These are phyloP conservation scores for Trimorus sp. DNA, from an alignment of 2,888 invertebrate species.

Conservation along the genomic window DNA sequence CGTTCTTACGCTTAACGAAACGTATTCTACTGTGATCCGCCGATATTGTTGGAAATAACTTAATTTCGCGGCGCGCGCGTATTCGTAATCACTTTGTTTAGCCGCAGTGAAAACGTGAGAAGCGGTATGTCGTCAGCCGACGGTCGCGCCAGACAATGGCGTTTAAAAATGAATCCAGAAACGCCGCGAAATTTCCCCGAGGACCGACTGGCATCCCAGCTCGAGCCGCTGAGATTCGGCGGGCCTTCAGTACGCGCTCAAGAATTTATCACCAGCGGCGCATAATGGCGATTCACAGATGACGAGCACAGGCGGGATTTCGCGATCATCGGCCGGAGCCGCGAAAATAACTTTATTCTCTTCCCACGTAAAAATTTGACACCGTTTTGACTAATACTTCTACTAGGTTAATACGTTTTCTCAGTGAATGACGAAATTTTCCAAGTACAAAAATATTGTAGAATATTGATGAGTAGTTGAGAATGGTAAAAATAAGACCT, in stretches of 20 bases:
- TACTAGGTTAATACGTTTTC: too few species aligned
- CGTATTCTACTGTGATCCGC: neutral
- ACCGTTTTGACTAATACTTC: too few species aligned
- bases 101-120: conserved; percentile 21
- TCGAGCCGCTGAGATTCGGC: conserved; percentile 28
- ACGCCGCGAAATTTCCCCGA: conserved; percentile 42
- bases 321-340: neutral
- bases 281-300: conserved; percentile 5
- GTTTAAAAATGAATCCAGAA: conserved; percentile 51
- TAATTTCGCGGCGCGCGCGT: neutral
- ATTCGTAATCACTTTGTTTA: conserved; percentile 23
- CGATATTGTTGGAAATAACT: conserved; percentile 17
- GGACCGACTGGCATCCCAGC: conserved; percentile 25
- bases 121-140: conserved; percentile 23
- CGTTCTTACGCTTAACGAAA: neutral
- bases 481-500: too few species aligned
- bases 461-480: too few species aligned
- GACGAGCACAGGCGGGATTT: conserved; percentile 1
- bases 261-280: conserved; percentile 19
- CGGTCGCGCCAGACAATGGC: conserved; percentile 32
- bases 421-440: too few species aligned
- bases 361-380: conserved; percentile 8
- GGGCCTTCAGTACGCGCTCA: conserved; percentile 16
- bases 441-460: too few species aligned
- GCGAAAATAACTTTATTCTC: too few species aligned